Percentiles rank a stretch among this genome's conserved stretches.
phyloP scores from a whole-genome alignment of 2,888 invertebrate species.

The Aphrophora alni region DNA sequence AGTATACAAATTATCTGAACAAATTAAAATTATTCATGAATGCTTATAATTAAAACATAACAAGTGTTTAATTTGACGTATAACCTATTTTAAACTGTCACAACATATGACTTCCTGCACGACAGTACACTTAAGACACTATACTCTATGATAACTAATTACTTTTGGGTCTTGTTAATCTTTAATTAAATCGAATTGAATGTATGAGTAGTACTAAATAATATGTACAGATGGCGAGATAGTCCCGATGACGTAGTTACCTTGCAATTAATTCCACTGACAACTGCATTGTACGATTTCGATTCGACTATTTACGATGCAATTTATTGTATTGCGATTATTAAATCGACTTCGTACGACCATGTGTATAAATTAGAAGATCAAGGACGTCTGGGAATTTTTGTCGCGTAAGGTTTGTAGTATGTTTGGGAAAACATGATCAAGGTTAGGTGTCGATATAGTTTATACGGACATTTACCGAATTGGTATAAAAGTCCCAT shows the following conservation, averaged over 20 bases:
- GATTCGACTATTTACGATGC: not conserved
- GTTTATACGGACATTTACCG: no score
- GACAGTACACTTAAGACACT: no score
- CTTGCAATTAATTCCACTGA: not conserved
- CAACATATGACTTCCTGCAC: no score
- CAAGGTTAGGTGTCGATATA: no score
- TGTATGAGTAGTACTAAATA: not conserved
- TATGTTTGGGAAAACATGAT: no score
- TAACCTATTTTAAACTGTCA: no score
- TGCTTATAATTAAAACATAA: no score
- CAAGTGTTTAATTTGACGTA: no score
- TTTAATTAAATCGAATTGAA: not conserved
- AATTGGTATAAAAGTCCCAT: no score
- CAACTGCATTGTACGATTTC: not conserved
- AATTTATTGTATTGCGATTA: not conserved
- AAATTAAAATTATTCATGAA: no score
- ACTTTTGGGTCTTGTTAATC: not conserved
- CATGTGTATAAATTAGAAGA: not conserved
- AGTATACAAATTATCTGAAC: no score
- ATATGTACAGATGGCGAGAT: not conserved
- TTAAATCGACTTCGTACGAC: not conserved
- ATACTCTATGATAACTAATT: not conserved
- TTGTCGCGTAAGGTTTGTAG: not conserved
- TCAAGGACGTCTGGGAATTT: not conserved
- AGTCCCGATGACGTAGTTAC: not conserved